Evolutionary conservation across 2,888 invertebrate species (phyloP).

Genomic region (Cryptus armator): DNA sequence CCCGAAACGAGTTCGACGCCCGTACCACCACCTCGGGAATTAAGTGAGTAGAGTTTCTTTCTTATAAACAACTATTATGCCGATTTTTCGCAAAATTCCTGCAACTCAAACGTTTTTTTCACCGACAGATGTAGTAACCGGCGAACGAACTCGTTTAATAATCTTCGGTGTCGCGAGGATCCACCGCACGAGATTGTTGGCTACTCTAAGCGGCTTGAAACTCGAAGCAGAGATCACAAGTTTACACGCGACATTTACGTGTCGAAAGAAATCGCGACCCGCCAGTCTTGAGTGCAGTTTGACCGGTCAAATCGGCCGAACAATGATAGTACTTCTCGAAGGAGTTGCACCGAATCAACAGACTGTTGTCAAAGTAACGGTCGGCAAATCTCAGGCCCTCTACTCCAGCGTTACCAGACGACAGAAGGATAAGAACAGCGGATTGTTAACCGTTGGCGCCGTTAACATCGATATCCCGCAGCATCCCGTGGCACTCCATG

Average conservation of each 20-base stretch:
- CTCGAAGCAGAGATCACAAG: constrained; percentile 97
- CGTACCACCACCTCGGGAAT: constrained; percentile 83
- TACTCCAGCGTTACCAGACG: constrained; percentile 94
- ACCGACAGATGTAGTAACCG: constrained; percentile 85
- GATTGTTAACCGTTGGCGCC: constrained; percentile 94
- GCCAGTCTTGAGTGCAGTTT: constrained; percentile 91
- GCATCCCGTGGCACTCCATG: constrained; percentile 98
- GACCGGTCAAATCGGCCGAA: constrained; percentile 95
- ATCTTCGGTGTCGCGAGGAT: constrained; percentile 96
- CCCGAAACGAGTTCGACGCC: constrained; percentile 85
- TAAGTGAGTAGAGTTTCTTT: constrained; percentile 79
- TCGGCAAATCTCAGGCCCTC: constrained; percentile 96
- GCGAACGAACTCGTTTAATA: constrained; percentile 91
- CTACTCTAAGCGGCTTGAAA: constrained; percentile 96
- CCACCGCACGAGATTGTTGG: constrained; percentile 93
- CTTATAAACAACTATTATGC: neutral
- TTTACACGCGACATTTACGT: constrained; percentile 95
- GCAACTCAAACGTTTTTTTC: neutral
- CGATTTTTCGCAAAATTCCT: neutral
- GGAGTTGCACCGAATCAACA: constrained; percentile 96
- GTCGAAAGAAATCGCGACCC: constrained; percentile 93
- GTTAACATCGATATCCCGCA: constrained; percentile 98
- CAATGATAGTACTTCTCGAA: constrained; percentile 96
- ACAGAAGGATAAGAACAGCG: constrained; percentile 92
- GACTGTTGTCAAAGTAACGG: constrained; percentile 96